Evolutionary conservation across 2,113 vertebrate species (phyloP).

Genomic region (Pelvicachromis taeniatus): DNA sequence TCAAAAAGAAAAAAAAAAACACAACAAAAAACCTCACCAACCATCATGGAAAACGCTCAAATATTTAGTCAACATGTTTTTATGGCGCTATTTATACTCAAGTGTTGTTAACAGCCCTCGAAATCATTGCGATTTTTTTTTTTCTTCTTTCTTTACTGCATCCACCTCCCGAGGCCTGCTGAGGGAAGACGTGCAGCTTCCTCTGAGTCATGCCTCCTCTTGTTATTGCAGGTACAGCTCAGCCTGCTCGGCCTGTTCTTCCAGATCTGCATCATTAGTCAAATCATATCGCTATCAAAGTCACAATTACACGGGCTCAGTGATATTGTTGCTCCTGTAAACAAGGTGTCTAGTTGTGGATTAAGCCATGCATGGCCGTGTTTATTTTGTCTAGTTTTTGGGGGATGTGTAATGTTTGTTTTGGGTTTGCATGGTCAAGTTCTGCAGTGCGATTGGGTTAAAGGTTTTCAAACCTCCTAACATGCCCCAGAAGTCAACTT

Average conservation of each 20-base stretch:
- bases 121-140: neutral
- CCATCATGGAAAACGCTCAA: neutral
- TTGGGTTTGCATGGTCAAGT: neutral
- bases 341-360: constrained; percentile 22
- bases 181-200: constrained; percentile 10
- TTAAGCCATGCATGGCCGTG: neutral
- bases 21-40: neutral
- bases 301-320: constrained; percentile 13
- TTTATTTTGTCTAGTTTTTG: constrained; percentile 39
- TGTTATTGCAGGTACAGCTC: constrained; percentile 46
- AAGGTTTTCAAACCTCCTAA: neutral
- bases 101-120: neutral
- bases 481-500: neutral
- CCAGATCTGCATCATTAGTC: constrained; percentile 31
- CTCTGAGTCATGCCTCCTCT: constrained; percentile 16
- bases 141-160: neutral
- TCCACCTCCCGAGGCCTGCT: neutral
- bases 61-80: neutral
- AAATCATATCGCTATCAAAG: constrained; percentile 39
- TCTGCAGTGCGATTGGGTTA: neutral
- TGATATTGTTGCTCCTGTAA: constrained; percentile 59
- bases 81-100: neutral
- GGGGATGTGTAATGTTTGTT: constrained; percentile 14
- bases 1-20: neutral
- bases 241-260: constrained; percentile 48